A percentile compares a stretch with the other conserved stretches of the same genome.
Evolutionary conservation across 2,797 vertebrate species (phyloP).

Genomic region (Cheirogaleus major): DNA sequence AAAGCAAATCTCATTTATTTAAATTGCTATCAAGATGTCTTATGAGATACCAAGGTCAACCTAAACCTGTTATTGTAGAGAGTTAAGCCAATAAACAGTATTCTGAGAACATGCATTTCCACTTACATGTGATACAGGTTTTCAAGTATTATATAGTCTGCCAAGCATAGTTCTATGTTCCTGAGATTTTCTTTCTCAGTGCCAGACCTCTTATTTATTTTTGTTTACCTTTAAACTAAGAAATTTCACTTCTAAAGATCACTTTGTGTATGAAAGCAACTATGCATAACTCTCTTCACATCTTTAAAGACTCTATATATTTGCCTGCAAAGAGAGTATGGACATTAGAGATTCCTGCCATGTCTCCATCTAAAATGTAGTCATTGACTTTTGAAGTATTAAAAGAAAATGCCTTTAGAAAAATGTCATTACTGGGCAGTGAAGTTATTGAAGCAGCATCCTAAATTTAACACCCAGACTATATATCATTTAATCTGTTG

Average conservation of each 20-base stretch:
- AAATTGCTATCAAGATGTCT: conserved; percentile 8
- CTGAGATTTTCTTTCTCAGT: conserved; percentile 38
- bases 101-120: conserved; percentile 53
- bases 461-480: conserved; percentile 28
- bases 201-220: conserved; percentile 47
- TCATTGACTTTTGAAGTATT: conserved; percentile 71
- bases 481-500: conserved; percentile 4
- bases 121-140: conserved; percentile 38
- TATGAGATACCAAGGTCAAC: not conserved
- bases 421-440: conserved; percentile 26
- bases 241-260: conserved; percentile 57
- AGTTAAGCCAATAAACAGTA: not conserved
- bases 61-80: not conserved
- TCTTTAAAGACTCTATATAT: conserved; percentile 53
- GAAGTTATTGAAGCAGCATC: not conserved
- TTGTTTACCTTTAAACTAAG: conserved; percentile 61
- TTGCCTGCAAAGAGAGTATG: conserved; percentile 28
- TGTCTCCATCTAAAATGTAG: conserved; percentile 60
- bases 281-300: not conserved
- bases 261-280: conserved; percentile 3
- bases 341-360: conserved; percentile 55
- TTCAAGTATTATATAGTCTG: conserved; percentile 35
- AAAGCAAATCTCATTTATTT: conserved; percentile 21
- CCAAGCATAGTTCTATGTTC: conserved; percentile 55
- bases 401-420: conserved; percentile 68